A percentile compares a stretch with the other conserved stretches of the same genome.
These are phyloP conservation scores for Carabus problematicus DNA, from an alignment of 2,888 invertebrate species.

Conservation along the genomic window DNA sequence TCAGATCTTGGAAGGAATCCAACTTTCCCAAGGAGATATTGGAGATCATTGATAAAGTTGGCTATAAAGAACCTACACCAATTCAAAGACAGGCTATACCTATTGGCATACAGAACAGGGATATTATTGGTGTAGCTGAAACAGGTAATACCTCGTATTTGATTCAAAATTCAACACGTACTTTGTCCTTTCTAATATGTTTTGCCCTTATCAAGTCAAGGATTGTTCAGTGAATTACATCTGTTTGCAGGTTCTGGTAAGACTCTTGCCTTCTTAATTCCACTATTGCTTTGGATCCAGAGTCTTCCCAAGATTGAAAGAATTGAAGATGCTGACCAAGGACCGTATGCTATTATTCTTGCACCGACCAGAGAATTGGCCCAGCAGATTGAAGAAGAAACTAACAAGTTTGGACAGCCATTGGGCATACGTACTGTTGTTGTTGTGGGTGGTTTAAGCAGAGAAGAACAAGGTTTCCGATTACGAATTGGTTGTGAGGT, in stretches of 20 bases:
- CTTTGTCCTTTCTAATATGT: neutral
- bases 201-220: neutral
- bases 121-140: conserved; percentile 99
- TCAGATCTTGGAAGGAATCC: conserved; percentile 94
- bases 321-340: conserved; percentile 89
- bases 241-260: conserved; percentile 76
- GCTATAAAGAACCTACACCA: conserved; percentile 98
- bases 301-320: conserved; percentile 95
- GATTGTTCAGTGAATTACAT: neutral
- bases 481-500: conserved; percentile 95
- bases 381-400: conserved; percentile 99
- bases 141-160: conserved; percentile 70
- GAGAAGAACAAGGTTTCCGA: conserved; percentile 98
- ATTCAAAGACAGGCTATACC: conserved; percentile 99
- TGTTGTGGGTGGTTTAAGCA: conserved; percentile 96
- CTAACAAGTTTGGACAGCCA: conserved; percentile 94
- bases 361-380: conserved; percentile 99
- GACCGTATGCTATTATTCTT: conserved; percentile 98
- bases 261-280: conserved; percentile 97
- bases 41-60: conserved; percentile 93
- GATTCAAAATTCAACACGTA: neutral
- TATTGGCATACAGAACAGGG: conserved; percentile 91
- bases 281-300: conserved; percentile 96
- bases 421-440: conserved; percentile 93
- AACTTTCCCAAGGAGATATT: conserved; percentile 87